phyloP scores from a whole-genome alignment of 2,888 invertebrate species.

The Tenthredo scrophulariae region DNA sequence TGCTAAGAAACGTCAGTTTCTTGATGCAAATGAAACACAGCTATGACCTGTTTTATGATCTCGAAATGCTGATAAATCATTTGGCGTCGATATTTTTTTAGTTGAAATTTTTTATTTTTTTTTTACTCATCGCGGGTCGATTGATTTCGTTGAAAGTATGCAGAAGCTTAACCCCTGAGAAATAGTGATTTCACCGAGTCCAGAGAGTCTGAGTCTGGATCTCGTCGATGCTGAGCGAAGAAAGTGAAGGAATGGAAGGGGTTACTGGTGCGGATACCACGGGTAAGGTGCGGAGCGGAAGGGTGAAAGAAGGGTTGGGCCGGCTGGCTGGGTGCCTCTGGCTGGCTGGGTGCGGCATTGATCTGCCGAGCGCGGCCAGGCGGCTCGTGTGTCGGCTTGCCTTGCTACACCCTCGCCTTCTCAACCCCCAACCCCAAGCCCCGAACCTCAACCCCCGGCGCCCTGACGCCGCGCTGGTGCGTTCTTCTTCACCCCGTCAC shows the following conservation, averaged over 20 bases:
- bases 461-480: constrained; percentile 55
- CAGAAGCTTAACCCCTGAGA: background rate
- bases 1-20: background rate
- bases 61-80: background rate
- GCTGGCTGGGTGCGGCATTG: constrained; percentile 59
- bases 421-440: constrained; percentile 56
- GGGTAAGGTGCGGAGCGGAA: constrained; percentile 50
- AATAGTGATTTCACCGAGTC: constrained; percentile 46
- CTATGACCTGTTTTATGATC: too few species aligned
- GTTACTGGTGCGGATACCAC: constrained; percentile 46
- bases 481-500: constrained; percentile 50
- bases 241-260: constrained; percentile 51
- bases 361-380: constrained; percentile 68
- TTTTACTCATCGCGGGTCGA: background rate
- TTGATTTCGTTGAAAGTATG: background rate
- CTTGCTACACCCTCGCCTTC: constrained; percentile 66
- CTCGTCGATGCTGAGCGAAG: constrained; percentile 39
- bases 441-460: constrained; percentile 60
- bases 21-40: background rate
- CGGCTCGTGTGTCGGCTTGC: constrained; percentile 70
- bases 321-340: constrained; percentile 54
- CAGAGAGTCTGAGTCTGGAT: constrained; percentile 14
- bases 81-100: background rate
- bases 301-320: constrained; percentile 58
- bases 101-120: background rate